Evolutionary conservation across 2,888 invertebrate species (phyloP).

Genomic region (Drosophila neotestacea): DNA sequence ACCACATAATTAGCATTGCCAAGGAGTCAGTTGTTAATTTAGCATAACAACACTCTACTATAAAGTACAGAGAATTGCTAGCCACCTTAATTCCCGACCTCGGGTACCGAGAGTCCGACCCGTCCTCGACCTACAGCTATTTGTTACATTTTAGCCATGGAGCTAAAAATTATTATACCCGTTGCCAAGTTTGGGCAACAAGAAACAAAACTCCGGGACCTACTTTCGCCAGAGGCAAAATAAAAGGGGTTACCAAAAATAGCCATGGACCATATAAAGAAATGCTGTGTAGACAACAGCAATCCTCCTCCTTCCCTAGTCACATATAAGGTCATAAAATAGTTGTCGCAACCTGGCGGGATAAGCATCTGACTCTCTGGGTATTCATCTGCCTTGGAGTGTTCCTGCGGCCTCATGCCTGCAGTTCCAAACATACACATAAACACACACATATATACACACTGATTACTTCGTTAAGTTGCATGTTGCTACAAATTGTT

Average conservation of each 20-base stretch:
- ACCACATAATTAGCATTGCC: conserved; percentile 41
- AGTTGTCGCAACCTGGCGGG: conserved; percentile 77
- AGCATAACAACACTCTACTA: conserved; percentile 29
- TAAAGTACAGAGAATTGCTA: conserved; percentile 13
- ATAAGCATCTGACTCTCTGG: conserved; percentile 69
- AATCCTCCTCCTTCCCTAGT: conserved; percentile 15
- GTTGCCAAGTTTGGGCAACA: conserved; percentile 48
- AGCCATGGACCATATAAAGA: conserved; percentile 68
- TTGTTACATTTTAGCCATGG: conserved; percentile 64
- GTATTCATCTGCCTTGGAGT: conserved; percentile 28
- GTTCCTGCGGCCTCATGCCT: conserved; percentile 11
- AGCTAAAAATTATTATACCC: conserved; percentile 58
- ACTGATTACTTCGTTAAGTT: conserved; percentile 78
- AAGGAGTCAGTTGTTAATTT: conserved; percentile 30
- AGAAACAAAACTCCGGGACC: conserved; percentile 55
- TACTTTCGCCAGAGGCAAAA: conserved; percentile 61
- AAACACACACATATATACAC: conserved; percentile 25
- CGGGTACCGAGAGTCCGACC: neutral
- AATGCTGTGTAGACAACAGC: conserved; percentile 21
- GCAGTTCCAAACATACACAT: conserved; percentile 9
- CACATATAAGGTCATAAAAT: conserved; percentile 76
- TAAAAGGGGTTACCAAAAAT: conserved; percentile 64
- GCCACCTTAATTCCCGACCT: conserved; percentile 1
- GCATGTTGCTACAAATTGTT: conserved; percentile 80
- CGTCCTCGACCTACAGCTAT: conserved; percentile 60